Conservation (phyloP, 2,888 invertebrate species). For the Acrobasis repandana region DNA sequence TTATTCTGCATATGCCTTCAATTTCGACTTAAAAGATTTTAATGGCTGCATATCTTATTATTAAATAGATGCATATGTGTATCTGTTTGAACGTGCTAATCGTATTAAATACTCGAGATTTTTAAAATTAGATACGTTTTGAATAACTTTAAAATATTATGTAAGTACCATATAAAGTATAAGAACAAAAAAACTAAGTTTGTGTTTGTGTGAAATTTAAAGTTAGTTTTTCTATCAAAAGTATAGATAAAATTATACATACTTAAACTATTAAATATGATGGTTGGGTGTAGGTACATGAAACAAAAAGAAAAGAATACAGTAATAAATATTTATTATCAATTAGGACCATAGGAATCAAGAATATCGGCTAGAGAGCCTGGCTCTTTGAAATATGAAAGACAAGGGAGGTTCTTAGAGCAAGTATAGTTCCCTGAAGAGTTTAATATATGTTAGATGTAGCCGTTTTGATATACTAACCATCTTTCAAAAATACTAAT, state of each 20-base stretch:
- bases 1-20: conserved; percentile 21
- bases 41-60: conserved; percentile 10
- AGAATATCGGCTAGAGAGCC: too few species aligned
- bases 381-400: too few species aligned
- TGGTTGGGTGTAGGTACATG: conserved; percentile 72
- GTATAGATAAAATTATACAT: conserved; percentile 54
- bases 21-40: conserved; percentile 23
- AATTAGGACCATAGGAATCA: too few species aligned
- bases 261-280: conserved; percentile 77
- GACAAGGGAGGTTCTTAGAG: too few species aligned
- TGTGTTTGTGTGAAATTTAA: too few species aligned
- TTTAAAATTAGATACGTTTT: background rate
- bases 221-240: too few species aligned
- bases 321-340: conserved; percentile 18
- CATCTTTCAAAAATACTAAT: too few species aligned
- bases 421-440: too few species aligned
- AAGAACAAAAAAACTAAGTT: too few species aligned
- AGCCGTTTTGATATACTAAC: too few species aligned
- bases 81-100: conserved; percentile 4
- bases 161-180: conserved; percentile 22
- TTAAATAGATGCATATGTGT: conserved; percentile 11
- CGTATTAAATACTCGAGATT: conserved; percentile 3
- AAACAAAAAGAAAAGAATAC: conserved; percentile 70
- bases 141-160: background rate
- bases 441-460: too few species aligned